Percentiles rank a stretch among this genome's conserved stretches.
These are phyloP conservation scores for Cochlearius cochlearius DNA, from an alignment of 2,113 vertebrate genomes.

Conservation along the genomic window DNA sequence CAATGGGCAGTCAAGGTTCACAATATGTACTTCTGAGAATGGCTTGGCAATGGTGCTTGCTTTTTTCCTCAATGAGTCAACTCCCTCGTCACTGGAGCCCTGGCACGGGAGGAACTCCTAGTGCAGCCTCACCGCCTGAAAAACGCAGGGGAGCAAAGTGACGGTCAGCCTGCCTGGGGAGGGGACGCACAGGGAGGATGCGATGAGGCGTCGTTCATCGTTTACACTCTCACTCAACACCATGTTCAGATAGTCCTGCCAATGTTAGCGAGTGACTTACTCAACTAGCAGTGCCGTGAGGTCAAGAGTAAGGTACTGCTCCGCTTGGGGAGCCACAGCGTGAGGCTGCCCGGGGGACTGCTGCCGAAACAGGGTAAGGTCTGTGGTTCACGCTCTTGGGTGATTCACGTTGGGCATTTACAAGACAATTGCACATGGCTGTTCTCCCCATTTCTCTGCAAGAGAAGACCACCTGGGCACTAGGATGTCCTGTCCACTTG, in stretches of 20 bases:
- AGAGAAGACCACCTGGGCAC: neutral
- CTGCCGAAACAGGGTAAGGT: neutral
- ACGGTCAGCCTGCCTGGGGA: neutral
- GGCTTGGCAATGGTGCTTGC: neutral
- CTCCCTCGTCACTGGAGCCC: neutral
- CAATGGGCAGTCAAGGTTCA: neutral
- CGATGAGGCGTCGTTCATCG: neutral
- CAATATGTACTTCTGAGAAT: neutral
- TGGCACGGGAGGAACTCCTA: neutral
- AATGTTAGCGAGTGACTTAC: neutral
- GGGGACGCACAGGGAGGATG: neutral
- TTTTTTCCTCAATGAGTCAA: constrained; percentile 37
- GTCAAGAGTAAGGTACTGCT: neutral
- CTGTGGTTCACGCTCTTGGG: neutral
- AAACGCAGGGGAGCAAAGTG: neutral
- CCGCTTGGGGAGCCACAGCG: rapidly evolving
- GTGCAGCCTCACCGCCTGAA: neutral
- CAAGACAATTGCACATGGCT: neutral
- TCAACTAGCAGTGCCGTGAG: neutral
- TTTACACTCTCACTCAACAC: neutral
- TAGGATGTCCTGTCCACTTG: neutral
- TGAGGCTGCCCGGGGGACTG: neutral
- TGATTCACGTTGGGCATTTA: neutral
- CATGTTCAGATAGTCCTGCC: neutral
- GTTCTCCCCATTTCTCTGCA: neutral